Evolutionary conservation across 2,797 vertebrate species (phyloP).

Genomic region (Malacoctenus gilli): DNA sequence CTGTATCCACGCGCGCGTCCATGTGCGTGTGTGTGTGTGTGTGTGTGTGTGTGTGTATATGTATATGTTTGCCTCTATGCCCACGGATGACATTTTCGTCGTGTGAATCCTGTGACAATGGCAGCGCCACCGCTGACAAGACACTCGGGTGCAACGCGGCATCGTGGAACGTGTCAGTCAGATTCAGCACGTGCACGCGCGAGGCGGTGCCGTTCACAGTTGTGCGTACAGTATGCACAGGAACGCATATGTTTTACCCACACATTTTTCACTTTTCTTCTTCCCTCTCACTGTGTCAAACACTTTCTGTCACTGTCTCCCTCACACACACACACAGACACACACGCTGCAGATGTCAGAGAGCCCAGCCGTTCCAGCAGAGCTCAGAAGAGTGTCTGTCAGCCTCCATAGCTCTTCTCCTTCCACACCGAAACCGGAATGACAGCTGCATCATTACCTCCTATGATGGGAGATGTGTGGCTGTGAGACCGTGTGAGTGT

Average conservation of each 20-base stretch:
- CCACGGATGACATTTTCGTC: conserved; percentile 10
- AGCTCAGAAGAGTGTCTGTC: conserved; percentile 50
- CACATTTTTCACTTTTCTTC: background rate
- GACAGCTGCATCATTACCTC: conserved; percentile 53
- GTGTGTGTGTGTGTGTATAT: conserved; percentile 2
- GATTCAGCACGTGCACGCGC: background rate
- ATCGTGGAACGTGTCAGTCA: conserved; percentile 5
- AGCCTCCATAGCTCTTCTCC: conserved; percentile 27
- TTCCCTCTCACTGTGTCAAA: background rate
- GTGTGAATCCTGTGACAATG: conserved; percentile 19
- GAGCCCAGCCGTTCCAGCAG: conserved; percentile 28
- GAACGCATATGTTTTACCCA: background rate
- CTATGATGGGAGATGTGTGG: background rate
- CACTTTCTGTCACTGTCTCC: background rate
- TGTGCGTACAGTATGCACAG: background rate
- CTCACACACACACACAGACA: background rate
- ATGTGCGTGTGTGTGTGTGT: conserved; percentile 10
- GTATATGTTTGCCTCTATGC: background rate
- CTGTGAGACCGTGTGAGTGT: conserved; percentile 5
- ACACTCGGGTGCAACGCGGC: background rate
- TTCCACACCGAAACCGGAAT: conserved; percentile 37
- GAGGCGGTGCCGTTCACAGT: too few species aligned
- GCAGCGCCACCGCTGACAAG: conserved; percentile 14
- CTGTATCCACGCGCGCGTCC: conserved; percentile 7
- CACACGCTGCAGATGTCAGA: conserved; percentile 27